Conservation (phyloP, 2,888 invertebrate genomes). For the Chaetogeoica ovagalla region DNA sequence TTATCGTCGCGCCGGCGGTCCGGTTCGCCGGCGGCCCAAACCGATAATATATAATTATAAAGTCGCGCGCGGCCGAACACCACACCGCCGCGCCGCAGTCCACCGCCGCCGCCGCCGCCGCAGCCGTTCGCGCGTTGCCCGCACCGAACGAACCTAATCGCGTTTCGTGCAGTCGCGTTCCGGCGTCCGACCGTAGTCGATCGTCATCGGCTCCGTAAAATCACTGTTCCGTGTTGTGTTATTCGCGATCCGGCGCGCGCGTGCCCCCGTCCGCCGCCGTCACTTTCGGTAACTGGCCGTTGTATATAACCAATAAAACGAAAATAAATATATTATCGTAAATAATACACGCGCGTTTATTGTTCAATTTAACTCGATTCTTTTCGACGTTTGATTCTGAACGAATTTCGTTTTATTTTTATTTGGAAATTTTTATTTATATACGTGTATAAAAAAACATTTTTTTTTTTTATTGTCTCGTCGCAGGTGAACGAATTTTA, state of each 20-base stretch:
- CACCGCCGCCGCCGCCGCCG: too few relatives aligned
- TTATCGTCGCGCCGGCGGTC: background rate
- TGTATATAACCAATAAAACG: too few relatives aligned
- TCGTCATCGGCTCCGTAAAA: too few relatives aligned
- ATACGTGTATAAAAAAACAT: background rate
- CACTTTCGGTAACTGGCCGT: too few relatives aligned
- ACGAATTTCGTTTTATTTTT: background rate
- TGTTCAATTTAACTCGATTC: too few relatives aligned
- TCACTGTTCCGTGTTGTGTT: background rate
- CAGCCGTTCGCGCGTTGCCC: too few relatives aligned
- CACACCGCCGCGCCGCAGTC: too few relatives aligned
- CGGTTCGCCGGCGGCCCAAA: conserved; percentile 12
- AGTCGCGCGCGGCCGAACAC: background rate
- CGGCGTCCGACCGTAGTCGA: background rate
- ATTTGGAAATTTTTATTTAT: background rate
- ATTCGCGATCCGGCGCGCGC: background rate
- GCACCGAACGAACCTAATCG: too few relatives aligned
- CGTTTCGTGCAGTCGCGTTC: conserved; percentile 9
- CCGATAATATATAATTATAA: background rate
- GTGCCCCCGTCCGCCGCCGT: too few relatives aligned
- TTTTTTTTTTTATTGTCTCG: background rate
- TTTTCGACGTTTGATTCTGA: too few relatives aligned
- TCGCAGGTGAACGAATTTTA: conserved; percentile 15
- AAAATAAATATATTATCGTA: too few relatives aligned
- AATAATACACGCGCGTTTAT: too few relatives aligned